phyloP scores from a whole-genome alignment of 53 echinoderm and acorn worm species.

The Henricia sp. region DNA sequence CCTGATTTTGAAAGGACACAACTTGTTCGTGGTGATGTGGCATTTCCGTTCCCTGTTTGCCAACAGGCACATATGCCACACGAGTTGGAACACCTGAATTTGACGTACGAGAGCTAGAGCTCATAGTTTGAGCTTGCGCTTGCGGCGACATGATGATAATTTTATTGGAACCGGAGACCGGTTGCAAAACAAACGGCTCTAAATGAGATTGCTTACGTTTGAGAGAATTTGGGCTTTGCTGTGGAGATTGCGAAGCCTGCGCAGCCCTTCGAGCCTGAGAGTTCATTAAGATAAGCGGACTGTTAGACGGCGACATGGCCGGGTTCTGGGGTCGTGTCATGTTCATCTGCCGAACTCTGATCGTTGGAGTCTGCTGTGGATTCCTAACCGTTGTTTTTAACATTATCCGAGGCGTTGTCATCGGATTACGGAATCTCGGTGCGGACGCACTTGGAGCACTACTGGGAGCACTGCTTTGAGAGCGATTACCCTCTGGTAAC shows the following conservation, averaged over 20 bases:
- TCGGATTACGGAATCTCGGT: constrained; percentile 21
- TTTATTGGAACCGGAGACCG: constrained; percentile 21
- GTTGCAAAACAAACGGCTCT: constrained; percentile 6
- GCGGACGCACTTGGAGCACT: background rate
- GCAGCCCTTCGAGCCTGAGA: background rate
- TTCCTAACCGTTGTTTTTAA: background rate
- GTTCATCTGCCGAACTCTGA: background rate
- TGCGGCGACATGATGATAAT: constrained; percentile 28
- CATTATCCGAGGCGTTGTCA: constrained; percentile 38
- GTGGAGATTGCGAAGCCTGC: background rate
- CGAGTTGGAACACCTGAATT: background rate
- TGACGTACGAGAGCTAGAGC: background rate
- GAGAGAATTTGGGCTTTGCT: background rate
- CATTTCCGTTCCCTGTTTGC: background rate
- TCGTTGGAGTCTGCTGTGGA: constrained; percentile 1
- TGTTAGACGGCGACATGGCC: background rate
- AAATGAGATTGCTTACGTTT: background rate
- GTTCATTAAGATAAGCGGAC: background rate
- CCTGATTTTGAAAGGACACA: background rate
- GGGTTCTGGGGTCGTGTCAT: background rate
- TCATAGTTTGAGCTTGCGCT: background rate
- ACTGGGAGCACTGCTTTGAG: too few relatives aligned
- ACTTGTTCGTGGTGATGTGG: background rate
- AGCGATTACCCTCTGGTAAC: background rate
- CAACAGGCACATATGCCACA: background rate